phyloP scores from a whole-genome alignment of 2,797 vertebrate species.

The Dicrostonyx torquatus region DNA sequence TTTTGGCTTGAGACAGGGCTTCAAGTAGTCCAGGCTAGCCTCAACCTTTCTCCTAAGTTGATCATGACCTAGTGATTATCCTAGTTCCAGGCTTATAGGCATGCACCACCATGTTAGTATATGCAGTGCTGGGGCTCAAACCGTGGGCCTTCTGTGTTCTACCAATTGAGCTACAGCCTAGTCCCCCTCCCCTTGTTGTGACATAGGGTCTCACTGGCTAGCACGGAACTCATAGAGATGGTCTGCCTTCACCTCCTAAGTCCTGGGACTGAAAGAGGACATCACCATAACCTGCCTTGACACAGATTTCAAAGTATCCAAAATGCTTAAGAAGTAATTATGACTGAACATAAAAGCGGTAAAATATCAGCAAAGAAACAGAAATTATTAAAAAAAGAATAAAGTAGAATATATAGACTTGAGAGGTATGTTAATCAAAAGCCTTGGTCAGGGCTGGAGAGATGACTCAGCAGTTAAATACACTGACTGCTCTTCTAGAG shows the following conservation, averaged over 20 bases:
- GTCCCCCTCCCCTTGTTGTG: too few species aligned
- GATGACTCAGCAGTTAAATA: not conserved
- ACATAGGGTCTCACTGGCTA: not conserved
- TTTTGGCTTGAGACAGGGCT: not conserved
- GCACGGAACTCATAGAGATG: too few species aligned
- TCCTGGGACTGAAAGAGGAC: not conserved
- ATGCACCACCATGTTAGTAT: not conserved
- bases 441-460: not conserved
- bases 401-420: constrained; percentile 6
- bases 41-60: not conserved
- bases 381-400: not conserved
- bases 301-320: not conserved
- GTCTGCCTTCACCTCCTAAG: not conserved
- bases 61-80: not conserved
- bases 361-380: constrained; percentile 7
- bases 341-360: not conserved
- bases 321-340: constrained; percentile 25
- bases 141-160: not conserved
- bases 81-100: not conserved
- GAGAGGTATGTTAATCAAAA: constrained; percentile 22
- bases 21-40: not conserved
- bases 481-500: not conserved
- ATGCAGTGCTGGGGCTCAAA: not conserved
- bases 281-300: not conserved
- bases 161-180: not conserved